Conservation (phyloP, 2,888 invertebrate genomes). For the Tinea pellionella region DNA sequence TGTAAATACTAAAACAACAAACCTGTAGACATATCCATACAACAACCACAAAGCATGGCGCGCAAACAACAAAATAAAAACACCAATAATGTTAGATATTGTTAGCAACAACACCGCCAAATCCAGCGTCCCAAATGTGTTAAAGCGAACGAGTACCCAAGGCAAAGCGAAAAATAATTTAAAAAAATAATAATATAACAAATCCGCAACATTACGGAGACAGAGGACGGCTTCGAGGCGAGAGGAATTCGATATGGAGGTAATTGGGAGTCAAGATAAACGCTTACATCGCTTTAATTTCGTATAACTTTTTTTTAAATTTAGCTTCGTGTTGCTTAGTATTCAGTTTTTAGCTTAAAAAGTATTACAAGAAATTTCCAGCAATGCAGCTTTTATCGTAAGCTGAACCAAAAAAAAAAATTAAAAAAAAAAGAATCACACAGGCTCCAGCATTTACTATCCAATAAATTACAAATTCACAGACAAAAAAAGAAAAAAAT, state of each 20-base stretch:
- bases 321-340: too few relatives aligned
- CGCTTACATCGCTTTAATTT: too few relatives aligned
- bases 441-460: constrained; percentile 56
- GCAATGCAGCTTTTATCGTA: constrained; percentile 19
- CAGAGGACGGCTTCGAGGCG: constrained; percentile 66
- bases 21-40: constrained; percentile 5
- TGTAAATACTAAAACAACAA: not conserved
- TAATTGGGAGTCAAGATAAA: not conserved
- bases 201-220: constrained; percentile 62
- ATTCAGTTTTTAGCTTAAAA: too few relatives aligned
- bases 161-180: constrained; percentile 45
- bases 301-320: too few relatives aligned
- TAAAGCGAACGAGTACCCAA: constrained; percentile 64
- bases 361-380: too few relatives aligned
- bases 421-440: constrained; percentile 46
- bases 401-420: constrained; percentile 36
- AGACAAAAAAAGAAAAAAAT: constrained; percentile 33
- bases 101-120: constrained; percentile 65
- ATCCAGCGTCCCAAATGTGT: constrained; percentile 44
- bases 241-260: constrained; percentile 31
- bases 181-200: constrained; percentile 46
- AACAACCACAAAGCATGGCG: constrained; percentile 11
- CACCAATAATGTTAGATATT: constrained; percentile 47
- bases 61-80: constrained; percentile 1
- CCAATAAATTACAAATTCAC: constrained; percentile 23